These are phyloP conservation scores for Papilio demoleus DNA, from an alignment of 2,888 invertebrate genomes.

Conservation along the genomic window DNA sequence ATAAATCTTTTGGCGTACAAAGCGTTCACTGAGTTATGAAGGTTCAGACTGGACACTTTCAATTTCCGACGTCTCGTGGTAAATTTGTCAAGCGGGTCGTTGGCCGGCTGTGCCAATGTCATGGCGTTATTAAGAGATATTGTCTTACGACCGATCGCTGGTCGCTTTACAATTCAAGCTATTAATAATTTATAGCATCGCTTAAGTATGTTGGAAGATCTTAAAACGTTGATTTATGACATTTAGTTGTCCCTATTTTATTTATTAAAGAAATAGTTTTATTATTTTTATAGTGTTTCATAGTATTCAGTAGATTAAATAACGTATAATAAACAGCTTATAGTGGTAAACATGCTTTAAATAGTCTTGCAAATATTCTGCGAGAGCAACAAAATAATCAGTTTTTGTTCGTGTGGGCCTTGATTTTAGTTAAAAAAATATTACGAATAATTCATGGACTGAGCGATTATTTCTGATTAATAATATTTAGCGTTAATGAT, in stretches of 20 bases:
- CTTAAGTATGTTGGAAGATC: not conserved
- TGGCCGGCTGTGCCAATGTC: conserved; percentile 15
- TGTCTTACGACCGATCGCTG: not conserved
- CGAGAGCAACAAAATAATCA: conserved; percentile 23
- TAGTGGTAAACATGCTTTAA: conserved; percentile 6
- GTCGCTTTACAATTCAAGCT: not conserved
- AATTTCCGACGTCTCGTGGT: conserved; percentile 26
- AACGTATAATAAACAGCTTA: too few species aligned
- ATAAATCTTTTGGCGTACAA: conserved; percentile 15
- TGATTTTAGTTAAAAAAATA: conserved; percentile 15
- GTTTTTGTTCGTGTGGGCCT: conserved; percentile 25
- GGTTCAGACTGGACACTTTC: conserved; percentile 28
- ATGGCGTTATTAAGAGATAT: conserved; percentile 37
- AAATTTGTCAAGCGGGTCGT: conserved; percentile 27
- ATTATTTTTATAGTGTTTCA: too few species aligned
- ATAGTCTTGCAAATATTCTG: not conserved
- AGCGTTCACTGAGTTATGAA: not conserved
- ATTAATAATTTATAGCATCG: not conserved
- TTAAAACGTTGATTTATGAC: too few species aligned
- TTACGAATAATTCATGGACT: not conserved
- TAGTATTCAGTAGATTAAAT: too few species aligned
- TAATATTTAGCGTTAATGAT: too few species aligned
- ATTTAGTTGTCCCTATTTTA: not conserved
- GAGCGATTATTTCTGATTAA: too few species aligned
- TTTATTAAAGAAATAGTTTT: too few species aligned